Evolutionary conservation across 2,797 vertebrate genomes (phyloP), one percentile per base, ranked within the genome.

Genomic region (Dermochelys coriacea): DNA sequence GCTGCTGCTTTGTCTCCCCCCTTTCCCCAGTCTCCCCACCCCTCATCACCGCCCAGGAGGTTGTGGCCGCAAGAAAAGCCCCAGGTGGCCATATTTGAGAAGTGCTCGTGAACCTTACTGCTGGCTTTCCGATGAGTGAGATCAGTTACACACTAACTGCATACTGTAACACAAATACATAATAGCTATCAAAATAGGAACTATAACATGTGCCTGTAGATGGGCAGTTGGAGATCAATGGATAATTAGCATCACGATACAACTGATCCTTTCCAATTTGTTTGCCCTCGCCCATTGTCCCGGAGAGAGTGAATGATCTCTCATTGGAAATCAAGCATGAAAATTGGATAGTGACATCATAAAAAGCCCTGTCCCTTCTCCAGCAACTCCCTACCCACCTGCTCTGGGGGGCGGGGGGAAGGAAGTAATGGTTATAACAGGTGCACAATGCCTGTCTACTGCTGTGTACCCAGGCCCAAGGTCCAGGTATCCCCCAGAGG

Each of bases 401-500:
- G 6, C 21, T 85, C n/a, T 0, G 4, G 27, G 45, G 2, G n/a
- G 59, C 52, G 64, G 14, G 14, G 47, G 41, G 47, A 5, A 14
- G 55, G 55, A 5, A 23, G 21, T 54, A 21, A 21, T 54, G 0
- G 2, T 74, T 27, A 21, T 41, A 74, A 41, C 23, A 75, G 21
- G 11, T 10, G 1, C 0, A 0, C 59, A 25, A 29, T 91, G 12
- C 55, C 75, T 64, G 27, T 75, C 1, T 0, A 1, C 64, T 86
- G 51, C 27, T 79, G 74, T 92, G 47, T 34, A 25, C 5, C 1
- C 29, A 34, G 57, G 57, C 29, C 29, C 57, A 2, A 18, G 29
- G 6, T 41, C 51, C 16, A 1, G 21, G 21, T 34, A 59, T 5
- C 5, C 59, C 79, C 4, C 21, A 80, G 11, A 3, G 71, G 10